phyloP scores from a whole-genome alignment of 1,140 invertebrate species.

The Bombyx mandarina region DNA sequence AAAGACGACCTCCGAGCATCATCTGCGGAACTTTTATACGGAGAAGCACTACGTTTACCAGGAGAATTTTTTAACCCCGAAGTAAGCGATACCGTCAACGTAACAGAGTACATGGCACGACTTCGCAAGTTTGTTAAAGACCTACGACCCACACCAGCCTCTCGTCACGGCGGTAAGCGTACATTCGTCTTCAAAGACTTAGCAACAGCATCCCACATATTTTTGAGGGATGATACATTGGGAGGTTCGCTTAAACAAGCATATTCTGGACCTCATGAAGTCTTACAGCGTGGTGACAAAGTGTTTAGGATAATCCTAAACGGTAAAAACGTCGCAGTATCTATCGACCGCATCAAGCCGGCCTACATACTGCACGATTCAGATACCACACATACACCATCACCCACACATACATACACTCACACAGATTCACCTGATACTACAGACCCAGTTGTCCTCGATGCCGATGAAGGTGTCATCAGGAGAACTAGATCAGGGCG shows the following conservation, averaged over 20 bases:
- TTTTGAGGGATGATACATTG: conserved; percentile 43
- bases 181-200: conserved; percentile 11
- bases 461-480: too few relatives aligned
- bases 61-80: conserved; percentile 22
- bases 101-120: conserved; percentile 6
- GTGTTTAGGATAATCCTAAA: conserved; percentile 15
- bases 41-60: conserved; percentile 27
- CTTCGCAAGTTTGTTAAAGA: not conserved
- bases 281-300: conserved; percentile 21
- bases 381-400: too few relatives aligned
- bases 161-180: conserved; percentile 2
- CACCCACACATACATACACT: too few relatives aligned
- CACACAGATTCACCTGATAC: too few relatives aligned
- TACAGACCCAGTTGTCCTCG: too few relatives aligned
- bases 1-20: conserved; percentile 29
- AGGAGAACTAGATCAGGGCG: too few relatives aligned
- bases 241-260: conserved; percentile 52
- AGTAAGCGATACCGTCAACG: not conserved
- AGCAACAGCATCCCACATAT: conserved; percentile 8
- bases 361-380: too few relatives aligned
- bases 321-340: conserved; percentile 12
- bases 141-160: conserved; percentile 6
- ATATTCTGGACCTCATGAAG: conserved; percentile 62
- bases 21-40: conserved; percentile 39
- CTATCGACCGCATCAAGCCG: too few relatives aligned